phyloP scores from a whole-genome alignment of 1,140 invertebrate genomes.

The Cherax quadricarinatus region DNA sequence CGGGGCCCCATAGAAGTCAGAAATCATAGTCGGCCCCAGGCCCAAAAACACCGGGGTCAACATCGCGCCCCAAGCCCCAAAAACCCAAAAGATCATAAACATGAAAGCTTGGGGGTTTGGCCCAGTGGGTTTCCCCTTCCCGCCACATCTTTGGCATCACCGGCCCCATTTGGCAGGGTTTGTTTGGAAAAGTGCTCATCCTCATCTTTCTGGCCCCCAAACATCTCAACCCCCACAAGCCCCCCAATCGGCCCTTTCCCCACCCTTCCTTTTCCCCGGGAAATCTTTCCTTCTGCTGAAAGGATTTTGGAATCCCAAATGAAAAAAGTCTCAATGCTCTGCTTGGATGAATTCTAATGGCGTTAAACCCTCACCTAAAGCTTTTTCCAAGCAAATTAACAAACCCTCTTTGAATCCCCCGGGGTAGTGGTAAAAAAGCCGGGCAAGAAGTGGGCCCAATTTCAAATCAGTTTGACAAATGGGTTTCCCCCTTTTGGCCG shows the following conservation, averaged over 20 bases:
- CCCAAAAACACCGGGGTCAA: neutral
- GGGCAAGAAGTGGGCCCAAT: neutral
- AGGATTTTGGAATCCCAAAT: too few relatives aligned
- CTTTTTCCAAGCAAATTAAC: slow-evolving; percentile 60
- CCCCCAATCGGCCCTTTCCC: slow-evolving; percentile 58
- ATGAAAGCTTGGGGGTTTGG: slow-evolving; percentile 43
- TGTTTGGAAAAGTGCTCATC: slow-evolving; percentile 50
- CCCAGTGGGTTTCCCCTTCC: slow-evolving; percentile 45
- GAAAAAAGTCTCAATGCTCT: slow-evolving; percentile 46
- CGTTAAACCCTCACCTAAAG: slow-evolving; percentile 46
- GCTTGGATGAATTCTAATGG: slow-evolving; percentile 48
- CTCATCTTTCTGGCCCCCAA: slow-evolving; percentile 55
- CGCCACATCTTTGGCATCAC: slow-evolving; percentile 58
- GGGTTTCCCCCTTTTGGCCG: too few relatives aligned
- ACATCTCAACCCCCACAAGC: slow-evolving; percentile 47
- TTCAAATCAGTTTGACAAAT: slow-evolving; percentile 48
- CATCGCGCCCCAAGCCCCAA: slow-evolving; percentile 12
- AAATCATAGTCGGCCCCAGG: neutral
- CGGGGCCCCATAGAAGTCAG: slow-evolving; percentile 1
- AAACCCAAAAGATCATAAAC: slow-evolving; percentile 25
- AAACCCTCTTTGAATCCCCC: slow-evolving; percentile 49
- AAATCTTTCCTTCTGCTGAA: slow-evolving; percentile 49
- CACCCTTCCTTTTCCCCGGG: slow-evolving; percentile 57
- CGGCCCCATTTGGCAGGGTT: slow-evolving; percentile 56
- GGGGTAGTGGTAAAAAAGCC: slow-evolving; percentile 21